These are phyloP conservation scores for Caenorhabditis sp. DNA, from an alignment of 2,888 invertebrate genomes.

Conservation along the genomic window DNA sequence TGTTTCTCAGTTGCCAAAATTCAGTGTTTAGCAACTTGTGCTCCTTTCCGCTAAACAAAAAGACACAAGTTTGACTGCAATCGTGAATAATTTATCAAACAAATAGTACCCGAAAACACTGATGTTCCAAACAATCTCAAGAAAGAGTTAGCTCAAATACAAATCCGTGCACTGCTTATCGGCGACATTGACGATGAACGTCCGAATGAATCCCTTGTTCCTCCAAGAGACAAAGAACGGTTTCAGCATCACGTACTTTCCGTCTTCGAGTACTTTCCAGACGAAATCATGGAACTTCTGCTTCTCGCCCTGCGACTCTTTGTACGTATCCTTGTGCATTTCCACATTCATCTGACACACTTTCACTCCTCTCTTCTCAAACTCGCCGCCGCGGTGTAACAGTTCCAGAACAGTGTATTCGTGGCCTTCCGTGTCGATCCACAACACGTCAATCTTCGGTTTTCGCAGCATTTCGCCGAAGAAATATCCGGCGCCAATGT, in stretches of 20 bases:
- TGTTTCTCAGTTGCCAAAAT: too few species aligned
- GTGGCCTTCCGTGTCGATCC: slow-evolving; percentile 40
- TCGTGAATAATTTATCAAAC: neutral
- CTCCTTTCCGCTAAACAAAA: too few species aligned
- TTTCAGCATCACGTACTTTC: slow-evolving; percentile 14
- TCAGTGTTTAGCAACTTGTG: too few species aligned
- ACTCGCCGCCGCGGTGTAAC: slow-evolving; percentile 5
- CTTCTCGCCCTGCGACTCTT: slow-evolving; percentile 6
- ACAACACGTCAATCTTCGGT: slow-evolving; percentile 23
- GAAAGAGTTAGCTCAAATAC: neutral
- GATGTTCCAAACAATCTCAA: neutral
- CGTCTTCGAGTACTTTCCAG: slow-evolving; percentile 19
- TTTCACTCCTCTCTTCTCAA: slow-evolving; percentile 13
- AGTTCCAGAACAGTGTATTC: slow-evolving; percentile 22
- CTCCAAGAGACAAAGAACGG: slow-evolving; percentile 5
- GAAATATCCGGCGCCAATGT: slow-evolving; percentile 41
- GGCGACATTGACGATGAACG: slow-evolving; percentile 14
- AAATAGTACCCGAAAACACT: neutral
- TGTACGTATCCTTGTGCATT: slow-evolving; percentile 9
- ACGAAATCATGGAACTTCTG: slow-evolving; percentile 24
- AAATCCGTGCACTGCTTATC: slow-evolving; percentile 32
- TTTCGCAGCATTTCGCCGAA: slow-evolving; percentile 17
- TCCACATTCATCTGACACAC: slow-evolving; percentile 43
- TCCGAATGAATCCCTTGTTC: slow-evolving; percentile 1
- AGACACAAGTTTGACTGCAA: too few species aligned